phyloP scores from a whole-genome alignment of 2,888 invertebrate genomes.

The Leptopilina myrica region DNA sequence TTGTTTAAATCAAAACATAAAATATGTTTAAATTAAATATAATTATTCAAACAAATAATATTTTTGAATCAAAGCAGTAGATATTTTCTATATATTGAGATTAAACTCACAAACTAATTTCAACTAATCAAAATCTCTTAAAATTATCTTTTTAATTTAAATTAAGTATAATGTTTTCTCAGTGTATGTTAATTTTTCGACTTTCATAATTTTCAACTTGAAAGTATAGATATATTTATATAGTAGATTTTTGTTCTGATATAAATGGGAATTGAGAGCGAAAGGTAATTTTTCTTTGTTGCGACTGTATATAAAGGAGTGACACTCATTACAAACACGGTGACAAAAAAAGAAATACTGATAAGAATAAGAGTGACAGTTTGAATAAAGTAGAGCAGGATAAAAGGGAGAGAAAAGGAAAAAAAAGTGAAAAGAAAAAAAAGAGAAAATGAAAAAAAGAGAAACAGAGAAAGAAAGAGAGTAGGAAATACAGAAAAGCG shows the following conservation, averaged over 20 bases:
- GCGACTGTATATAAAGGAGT: background rate
- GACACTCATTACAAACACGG: conserved; percentile 21
- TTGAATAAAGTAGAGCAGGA: conserved; percentile 29
- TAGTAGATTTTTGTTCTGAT: background rate
- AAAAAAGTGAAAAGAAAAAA: background rate
- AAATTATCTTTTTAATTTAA: no score
- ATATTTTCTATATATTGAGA: no score
- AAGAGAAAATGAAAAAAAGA: no score
- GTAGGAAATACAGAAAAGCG: no score
- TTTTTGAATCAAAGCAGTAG: no score
- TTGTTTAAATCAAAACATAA: no score
- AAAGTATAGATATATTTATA: background rate
- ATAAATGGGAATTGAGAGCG: background rate
- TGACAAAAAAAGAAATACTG: conserved; percentile 7
- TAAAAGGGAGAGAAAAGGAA: conserved; percentile 49
- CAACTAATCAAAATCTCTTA: no score
- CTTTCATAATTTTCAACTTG: background rate
- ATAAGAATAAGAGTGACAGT: conserved; percentile 5
- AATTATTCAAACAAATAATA: no score
- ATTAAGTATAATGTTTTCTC: no score
- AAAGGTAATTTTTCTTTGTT: conserved; percentile 16
- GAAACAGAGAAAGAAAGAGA: no score
- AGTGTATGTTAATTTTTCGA: background rate
- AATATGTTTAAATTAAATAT: no score
- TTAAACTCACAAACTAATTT: no score